Evolutionary conservation across 1,140 invertebrate genomes (phyloP), one percentile per base, ranked within the genome.

Genomic region (Philopotamus ludificatus): DNA sequence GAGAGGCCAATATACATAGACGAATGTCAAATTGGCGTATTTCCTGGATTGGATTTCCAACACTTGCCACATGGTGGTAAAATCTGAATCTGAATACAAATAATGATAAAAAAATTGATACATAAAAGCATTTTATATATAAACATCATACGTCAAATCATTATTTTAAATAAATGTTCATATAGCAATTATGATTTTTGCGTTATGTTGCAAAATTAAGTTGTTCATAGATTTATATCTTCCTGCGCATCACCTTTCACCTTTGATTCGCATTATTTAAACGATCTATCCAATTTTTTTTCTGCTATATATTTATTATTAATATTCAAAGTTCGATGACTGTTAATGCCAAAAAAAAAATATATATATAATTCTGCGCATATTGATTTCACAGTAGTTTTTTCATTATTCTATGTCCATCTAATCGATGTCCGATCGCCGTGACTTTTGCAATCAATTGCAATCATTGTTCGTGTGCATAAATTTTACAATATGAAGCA

Each of bases 371-470:
- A 44, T 58, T 18, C 39, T 58, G 23, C 23, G 39, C 55, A 58
- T 58, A 58, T 58, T 58, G 15, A 58, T 58, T 41, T 58, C 39
- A 26, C 16, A 44, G 1, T 45, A 25, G 21, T 9, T 18, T 42
- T 45, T 16, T 59, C 16, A 3, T 23, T 22, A 45, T 28, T 9
- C 3, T 7, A 15, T 21, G 34, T 21, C 8, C 55, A 45, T 59
- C n/a, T 25, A 47, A 44, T 45, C 20, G 26, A 39, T 16, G 8
- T 54, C 8, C 34, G 16, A 4, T 10, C 22, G 34, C 10, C 55
- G 55, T 59, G 41, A 57, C 54, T 57, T 59, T 12, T 59, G 39
- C 55, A 59, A 59, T 45, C 28, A 3, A 42, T 57, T 57, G 34
- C 54, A 57, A 57, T 59, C 45, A 20, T 47, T 47, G 44, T 47